A percentile compares a stretch with the other conserved stretches of the same genome.
These are phyloP conservation scores for Pandemis heparana DNA, from an alignment of 2,888 invertebrate species.

Conservation along the genomic window DNA sequence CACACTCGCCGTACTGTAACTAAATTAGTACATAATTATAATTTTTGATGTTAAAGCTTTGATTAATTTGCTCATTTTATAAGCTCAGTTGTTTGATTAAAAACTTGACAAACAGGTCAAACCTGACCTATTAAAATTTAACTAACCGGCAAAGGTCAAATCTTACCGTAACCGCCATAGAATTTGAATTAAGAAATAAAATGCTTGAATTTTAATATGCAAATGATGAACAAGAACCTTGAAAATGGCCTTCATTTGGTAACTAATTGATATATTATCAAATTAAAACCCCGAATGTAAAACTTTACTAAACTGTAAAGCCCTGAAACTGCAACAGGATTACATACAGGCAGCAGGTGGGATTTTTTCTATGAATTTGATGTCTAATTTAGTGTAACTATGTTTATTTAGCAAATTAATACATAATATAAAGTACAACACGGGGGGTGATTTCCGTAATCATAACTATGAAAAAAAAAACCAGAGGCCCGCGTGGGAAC, in stretches of 20 bases:
- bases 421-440: no score
- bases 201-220: neutral
- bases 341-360: no score
- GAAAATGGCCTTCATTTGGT: neutral
- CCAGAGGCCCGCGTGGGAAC: no score
- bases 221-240: neutral
- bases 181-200: neutral
- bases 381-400: no score
- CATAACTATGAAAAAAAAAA: no score
- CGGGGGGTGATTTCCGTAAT: no score
- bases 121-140: conserved; percentile 6
- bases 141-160: neutral
- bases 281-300: neutral
- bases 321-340: no score
- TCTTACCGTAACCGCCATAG: neutral
- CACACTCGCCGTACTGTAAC: no score
- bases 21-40: no score
- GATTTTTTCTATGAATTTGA: no score
- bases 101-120: conserved; percentile 6
- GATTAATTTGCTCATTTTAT: neutral
- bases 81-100: neutral
- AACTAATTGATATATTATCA: neutral
- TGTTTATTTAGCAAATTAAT: no score
- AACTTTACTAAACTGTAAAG: no score
- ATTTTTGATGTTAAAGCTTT: neutral